Conservation (phyloP, 2,888 invertebrate species). For the Ophraella communa region DNA sequence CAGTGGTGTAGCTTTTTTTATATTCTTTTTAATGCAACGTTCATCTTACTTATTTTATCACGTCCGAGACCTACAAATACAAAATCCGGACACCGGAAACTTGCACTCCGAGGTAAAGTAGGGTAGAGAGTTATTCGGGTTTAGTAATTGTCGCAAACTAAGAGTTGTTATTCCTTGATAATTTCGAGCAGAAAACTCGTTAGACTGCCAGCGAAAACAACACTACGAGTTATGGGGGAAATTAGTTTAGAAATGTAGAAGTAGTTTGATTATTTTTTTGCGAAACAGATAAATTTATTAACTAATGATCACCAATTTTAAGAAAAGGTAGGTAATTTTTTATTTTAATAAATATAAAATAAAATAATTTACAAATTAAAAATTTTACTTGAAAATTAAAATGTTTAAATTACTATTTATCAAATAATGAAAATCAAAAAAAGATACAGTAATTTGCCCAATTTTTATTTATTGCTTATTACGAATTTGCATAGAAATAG, state of each 20-base stretch:
- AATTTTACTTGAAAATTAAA: too few relatives aligned
- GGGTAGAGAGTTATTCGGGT: not conserved
- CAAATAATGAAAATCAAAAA: too few relatives aligned
- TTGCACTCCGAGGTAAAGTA: conserved; percentile 6
- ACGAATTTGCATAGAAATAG: too few relatives aligned
- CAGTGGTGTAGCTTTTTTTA: too few relatives aligned
- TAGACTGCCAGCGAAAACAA: conserved; percentile 28
- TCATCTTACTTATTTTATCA: not conserved
- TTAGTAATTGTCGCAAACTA: conserved; percentile 36
- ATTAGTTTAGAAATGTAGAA: conserved; percentile 1
- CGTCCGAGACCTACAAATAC: not conserved
- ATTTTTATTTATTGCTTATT: too few relatives aligned
- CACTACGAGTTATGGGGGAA: conserved; percentile 18
- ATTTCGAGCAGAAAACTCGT: conserved; percentile 32
- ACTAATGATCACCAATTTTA: too few relatives aligned
- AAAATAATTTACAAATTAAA: too few relatives aligned
- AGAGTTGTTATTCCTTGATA: conserved; percentile 38
- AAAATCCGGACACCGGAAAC: not conserved
- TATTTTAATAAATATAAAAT: too few relatives aligned
- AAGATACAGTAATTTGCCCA: too few relatives aligned
- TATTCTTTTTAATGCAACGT: not conserved
- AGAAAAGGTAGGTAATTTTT: too few relatives aligned
- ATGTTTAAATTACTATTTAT: too few relatives aligned
- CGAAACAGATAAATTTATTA: not conserved
- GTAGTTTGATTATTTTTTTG: not conserved